Base-by-base conservation (phyloP, 2,113 vertebrate species). In the Indicator indicator region DNA sequence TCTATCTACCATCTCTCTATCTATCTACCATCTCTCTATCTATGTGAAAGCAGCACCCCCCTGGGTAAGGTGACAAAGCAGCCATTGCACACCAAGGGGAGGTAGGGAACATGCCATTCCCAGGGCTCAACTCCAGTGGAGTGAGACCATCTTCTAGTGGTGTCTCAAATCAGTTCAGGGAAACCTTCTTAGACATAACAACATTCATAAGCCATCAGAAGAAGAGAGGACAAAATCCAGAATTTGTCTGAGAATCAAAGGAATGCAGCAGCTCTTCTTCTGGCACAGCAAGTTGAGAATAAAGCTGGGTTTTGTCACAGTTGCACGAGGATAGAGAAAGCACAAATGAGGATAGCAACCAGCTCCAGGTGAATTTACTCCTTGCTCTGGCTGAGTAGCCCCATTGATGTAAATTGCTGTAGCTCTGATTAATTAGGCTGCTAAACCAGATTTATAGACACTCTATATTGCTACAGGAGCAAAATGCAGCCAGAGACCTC, bases 361-460 rank as follows among this genome's bases (percentile, higher is more conserved):
- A 0, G 56, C 55, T 91, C 64, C 52, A n/a, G 48, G 23, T 33
- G 60, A 76, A 95, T 94, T 89, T 89, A 78, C 62, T 65, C 69
- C 4, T 5, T 83, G 65, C 36, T 71, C 55, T 27, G 48, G 23
- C 50, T 90, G 69, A 91, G 65, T 44, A 77, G 60, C 30, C 42
- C n/a, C 62, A 62, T 48, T 7, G 58, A 96, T 96, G 79, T 80
- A 95, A 93, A 95, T 75, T 93, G 48, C 69, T 71, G 48, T 50
- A 86, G 64, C 26, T 81, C 55, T 75, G 88, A 95, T 86, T 95
- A 96, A 91, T 90, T 79, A 91, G 70, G 62, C 44, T 46, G 54
- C 55, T 94, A 63, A 86, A n/a, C 24, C 20, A 23, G 83, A 95
- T 90, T 83, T 95, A 90, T 68, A 28, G 86, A 55, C 59, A 14